phyloP scores from a whole-genome alignment of 1,140 invertebrate species.

The Calosoma granatense region DNA sequence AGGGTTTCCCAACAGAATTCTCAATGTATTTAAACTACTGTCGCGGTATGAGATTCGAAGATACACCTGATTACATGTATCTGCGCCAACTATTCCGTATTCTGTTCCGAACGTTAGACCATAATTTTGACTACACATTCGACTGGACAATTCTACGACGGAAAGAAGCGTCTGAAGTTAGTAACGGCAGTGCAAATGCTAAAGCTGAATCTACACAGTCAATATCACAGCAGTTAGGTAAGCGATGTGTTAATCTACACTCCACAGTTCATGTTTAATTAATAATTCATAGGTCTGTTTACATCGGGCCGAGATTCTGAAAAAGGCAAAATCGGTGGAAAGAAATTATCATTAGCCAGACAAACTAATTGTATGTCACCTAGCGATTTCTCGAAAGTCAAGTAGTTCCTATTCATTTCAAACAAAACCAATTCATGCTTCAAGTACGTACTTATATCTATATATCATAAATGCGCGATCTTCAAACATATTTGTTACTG shows the following conservation, averaged over 20 bases:
- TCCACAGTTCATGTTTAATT: background rate
- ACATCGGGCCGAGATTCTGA: background rate
- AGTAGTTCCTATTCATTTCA: background rate
- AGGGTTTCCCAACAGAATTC: constrained; percentile 86
- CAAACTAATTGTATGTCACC: constrained; percentile 1
- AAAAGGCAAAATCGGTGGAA: background rate
- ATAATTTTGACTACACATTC: constrained; percentile 99
- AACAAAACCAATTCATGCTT: background rate
- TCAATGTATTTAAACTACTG: constrained; percentile 92
- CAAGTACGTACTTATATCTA: constrained; percentile 1
- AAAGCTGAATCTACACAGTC: background rate
- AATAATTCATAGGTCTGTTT: background rate
- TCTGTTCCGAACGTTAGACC: constrained; percentile 96
- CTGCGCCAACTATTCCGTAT: constrained; percentile 91
- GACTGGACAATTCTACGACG: constrained; percentile 99
- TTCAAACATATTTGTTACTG: background rate
- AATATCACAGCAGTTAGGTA: background rate
- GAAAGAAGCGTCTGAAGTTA: constrained; percentile 39
- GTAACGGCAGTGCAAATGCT: constrained; percentile 11
- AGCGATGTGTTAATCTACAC: background rate
- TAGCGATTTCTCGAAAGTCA: background rate
- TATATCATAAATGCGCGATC: background rate
- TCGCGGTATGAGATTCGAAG: constrained; percentile 79
- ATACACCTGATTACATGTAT: constrained; percentile 91
- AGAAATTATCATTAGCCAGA: background rate